These are phyloP conservation scores for Microchrysa polita DNA, from an alignment of 2,888 invertebrate species.

Conservation along the genomic window DNA sequence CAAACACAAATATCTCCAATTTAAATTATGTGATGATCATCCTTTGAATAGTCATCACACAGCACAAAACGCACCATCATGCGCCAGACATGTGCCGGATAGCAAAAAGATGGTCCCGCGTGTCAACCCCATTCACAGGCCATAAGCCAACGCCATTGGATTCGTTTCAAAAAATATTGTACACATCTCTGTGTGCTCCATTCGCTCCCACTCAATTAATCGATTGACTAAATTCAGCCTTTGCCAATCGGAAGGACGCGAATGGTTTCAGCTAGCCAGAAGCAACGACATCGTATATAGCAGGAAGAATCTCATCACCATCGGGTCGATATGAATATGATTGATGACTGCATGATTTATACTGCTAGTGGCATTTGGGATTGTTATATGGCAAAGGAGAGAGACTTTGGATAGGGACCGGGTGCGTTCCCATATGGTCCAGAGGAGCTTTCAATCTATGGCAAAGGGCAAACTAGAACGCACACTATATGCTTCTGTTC, in stretches of 20 bases:
- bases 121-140: background rate
- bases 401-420: background rate
- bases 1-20: slow-evolving; percentile 30
- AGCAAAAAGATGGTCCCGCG: background rate
- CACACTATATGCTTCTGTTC: slow-evolving; percentile 43
- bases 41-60: background rate
- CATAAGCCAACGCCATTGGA: background rate
- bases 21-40: slow-evolving; percentile 36
- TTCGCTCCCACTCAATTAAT: slow-evolving; percentile 40
- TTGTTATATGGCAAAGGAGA: background rate
- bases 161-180: background rate
- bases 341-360: slow-evolving; percentile 49
- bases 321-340: slow-evolving; percentile 48
- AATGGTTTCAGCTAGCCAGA: slow-evolving; percentile 15
- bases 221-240: slow-evolving; percentile 32
- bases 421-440: background rate
- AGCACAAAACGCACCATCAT: background rate
- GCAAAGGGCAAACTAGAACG: background rate
- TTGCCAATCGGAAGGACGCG: slow-evolving; percentile 25
- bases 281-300: background rate
- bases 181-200: background rate
- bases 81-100: background rate
- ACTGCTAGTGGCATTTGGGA: slow-evolving; percentile 29
- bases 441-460: background rate
- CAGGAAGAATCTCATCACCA: background rate